Evolutionary conservation across 2,797 vertebrate species (phyloP).

Genomic region (Pogoniulus pusillus): DNA sequence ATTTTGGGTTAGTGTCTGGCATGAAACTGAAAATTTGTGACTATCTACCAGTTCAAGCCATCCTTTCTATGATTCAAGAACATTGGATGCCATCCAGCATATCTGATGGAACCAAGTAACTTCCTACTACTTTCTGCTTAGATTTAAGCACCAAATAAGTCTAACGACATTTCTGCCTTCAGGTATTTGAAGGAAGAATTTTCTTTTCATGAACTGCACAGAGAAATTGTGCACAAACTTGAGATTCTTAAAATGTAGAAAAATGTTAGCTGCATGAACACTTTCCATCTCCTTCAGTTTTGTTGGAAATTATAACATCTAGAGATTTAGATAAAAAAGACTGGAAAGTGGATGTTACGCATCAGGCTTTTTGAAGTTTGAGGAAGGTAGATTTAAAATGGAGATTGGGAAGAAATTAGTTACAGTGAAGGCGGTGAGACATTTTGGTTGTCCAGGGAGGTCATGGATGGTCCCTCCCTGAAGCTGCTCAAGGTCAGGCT

Average conservation of each 20-base stretch:
- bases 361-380: neutral
- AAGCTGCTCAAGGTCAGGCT: too few relatives aligned
- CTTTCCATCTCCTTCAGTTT: neutral
- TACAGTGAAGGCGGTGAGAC: too few relatives aligned
- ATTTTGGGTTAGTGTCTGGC: neutral
- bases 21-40: neutral
- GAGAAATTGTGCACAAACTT: neutral
- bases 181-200: neutral
- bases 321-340: neutral
- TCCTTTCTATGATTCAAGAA: neutral
- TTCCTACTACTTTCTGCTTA: neutral
- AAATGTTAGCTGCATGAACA: neutral
- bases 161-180: neutral
- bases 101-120: neutral
- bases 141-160: neutral
- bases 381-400: too few relatives aligned
- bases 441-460: too few relatives aligned
- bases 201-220: neutral
- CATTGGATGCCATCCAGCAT: neutral
- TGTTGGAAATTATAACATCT: neutral
- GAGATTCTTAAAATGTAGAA: neutral
- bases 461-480: too few relatives aligned
- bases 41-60: neutral
- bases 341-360: neutral
- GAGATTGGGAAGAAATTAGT: too few relatives aligned